phyloP scores from a whole-genome alignment of 1,140 invertebrate species.

The Globodera rostochiensis region DNA sequence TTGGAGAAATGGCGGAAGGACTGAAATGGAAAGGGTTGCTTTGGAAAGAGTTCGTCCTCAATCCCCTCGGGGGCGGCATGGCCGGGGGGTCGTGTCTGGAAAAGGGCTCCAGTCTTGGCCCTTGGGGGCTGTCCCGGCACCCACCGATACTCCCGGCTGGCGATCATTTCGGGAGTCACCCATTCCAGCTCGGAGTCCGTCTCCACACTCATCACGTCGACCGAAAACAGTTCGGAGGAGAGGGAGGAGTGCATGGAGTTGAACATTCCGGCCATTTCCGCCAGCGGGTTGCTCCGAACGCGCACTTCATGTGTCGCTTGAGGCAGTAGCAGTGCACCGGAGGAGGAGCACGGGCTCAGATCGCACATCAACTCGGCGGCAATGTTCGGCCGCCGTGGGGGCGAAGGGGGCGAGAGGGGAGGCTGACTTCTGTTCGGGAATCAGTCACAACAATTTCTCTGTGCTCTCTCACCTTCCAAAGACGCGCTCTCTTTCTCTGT shows the following conservation, averaged over 20 bases:
- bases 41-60: background rate
- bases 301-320: constrained; percentile 2
- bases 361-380: background rate
- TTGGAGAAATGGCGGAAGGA: background rate
- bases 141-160: constrained; percentile 18
- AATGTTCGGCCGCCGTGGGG: constrained; percentile 19
- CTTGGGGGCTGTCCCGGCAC: background rate
- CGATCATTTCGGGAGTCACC: constrained; percentile 62
- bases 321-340: constrained; percentile 26
- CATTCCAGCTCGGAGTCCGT: constrained; percentile 64
- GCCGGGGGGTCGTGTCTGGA: too few species aligned
- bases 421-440: constrained; percentile 13
- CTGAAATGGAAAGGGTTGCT: background rate
- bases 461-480: background rate
- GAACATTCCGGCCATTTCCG: constrained; percentile 38
- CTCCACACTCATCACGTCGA: constrained; percentile 58
- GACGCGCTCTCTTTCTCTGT: background rate
- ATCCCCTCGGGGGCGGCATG: background rate
- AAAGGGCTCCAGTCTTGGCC: background rate
- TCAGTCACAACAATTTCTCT: background rate
- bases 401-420: constrained; percentile 9
- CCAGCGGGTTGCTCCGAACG: constrained; percentile 15
- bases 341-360: constrained; percentile 27
- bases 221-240: constrained; percentile 63
- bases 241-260: constrained; percentile 63